Percentiles rank a stretch among this genome's conserved stretches.
Conservation (phyloP, 2,888 invertebrate species). For the Lasioglossum zephyrum region DNA sequence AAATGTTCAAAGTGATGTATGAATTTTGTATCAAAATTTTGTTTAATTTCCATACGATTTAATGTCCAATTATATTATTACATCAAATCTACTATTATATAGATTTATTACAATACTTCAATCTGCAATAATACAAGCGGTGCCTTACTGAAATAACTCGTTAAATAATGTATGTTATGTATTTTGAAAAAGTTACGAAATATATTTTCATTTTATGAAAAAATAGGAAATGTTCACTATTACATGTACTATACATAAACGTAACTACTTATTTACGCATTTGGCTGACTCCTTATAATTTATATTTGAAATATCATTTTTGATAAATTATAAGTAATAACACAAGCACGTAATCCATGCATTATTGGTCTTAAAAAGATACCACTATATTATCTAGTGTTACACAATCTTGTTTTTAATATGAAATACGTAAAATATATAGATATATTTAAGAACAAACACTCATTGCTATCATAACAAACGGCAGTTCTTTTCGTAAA, state of each 20-base stretch:
- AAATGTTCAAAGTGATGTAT: conserved; percentile 51
- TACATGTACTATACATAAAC: conserved; percentile 54
- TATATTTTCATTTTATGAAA: conserved; percentile 53
- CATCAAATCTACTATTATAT: conserved; percentile 38
- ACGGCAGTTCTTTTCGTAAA: conserved; percentile 63
- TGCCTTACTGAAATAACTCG: conserved; percentile 46
- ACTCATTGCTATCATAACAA: conserved; percentile 53
- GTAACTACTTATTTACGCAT: conserved; percentile 54
- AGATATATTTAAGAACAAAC: conserved; percentile 55
- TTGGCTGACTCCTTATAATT: conserved; percentile 51
- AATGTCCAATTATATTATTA: conserved; percentile 51
- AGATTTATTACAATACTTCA: conserved; percentile 53
- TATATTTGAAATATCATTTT: conserved; percentile 46
- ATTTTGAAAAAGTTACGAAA: conserved; percentile 52
- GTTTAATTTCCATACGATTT: conserved; percentile 40
- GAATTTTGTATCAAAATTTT: conserved; percentile 57
- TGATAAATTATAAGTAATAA: conserved; percentile 51
- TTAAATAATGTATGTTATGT: conserved; percentile 47
- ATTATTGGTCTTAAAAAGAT: conserved; percentile 51
- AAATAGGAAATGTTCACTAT: conserved; percentile 55
- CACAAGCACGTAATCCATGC: conserved; percentile 47
- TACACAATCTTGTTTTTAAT: conserved; percentile 36
- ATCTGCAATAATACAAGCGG: conserved; percentile 44
- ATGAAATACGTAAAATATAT: conserved; percentile 43
- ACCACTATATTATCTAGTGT: conserved; percentile 45